A percentile compares a stretch with the other conserved stretches of the same genome.
These are phyloP conservation scores for Stichopus chloronotus DNA, from an alignment of 35 echinoderm and acorn worm genomes.

Conservation along the genomic window DNA sequence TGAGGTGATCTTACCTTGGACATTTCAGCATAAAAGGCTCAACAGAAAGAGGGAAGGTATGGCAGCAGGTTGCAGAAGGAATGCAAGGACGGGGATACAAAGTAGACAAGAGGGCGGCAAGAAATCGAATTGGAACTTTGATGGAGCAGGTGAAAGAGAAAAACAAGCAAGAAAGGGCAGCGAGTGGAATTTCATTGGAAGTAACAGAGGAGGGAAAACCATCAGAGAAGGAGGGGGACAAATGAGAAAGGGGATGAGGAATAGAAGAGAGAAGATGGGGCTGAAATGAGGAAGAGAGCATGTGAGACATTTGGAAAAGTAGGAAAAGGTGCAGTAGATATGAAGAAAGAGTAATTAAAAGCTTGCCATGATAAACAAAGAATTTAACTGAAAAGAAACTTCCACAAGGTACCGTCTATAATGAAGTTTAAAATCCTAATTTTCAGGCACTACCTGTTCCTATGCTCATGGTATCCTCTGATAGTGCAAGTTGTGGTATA, in stretches of 20 bases:
- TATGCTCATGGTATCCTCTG: not conserved
- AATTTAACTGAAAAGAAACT: not conserved
- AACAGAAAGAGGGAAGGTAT: constrained; percentile 35
- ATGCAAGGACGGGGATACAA: constrained; percentile 21
- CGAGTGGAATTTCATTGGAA: constrained; percentile 41
- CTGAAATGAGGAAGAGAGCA: constrained; percentile 28
- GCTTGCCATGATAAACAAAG: not conserved
- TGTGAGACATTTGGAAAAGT: constrained; percentile 52
- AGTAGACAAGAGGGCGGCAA: constrained; percentile 34
- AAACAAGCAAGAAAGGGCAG: constrained; percentile 38
- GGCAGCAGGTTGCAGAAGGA: constrained; percentile 33
- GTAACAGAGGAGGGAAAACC: constrained; percentile 42
- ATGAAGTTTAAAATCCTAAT: not conserved
- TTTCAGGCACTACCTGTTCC: not conserved
- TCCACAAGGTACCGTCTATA: not conserved
- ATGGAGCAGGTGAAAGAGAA: constrained; percentile 50
- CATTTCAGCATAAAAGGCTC: not conserved
- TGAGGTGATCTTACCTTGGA: constrained; percentile 4
- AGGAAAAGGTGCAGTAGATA: constrained; percentile 34
- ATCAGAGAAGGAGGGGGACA: constrained; percentile 37
- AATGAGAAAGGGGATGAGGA: constrained; percentile 60
- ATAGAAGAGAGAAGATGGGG: constrained; percentile 1
- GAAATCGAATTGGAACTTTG: not conserved
- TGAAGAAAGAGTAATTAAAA: too few relatives aligned
- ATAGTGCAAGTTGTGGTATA: not conserved